Evolutionary conservation across 1,140 invertebrate genomes (phyloP), one percentile per base, ranked within the genome.

Genomic region (Leptinotarsa lineolata): DNA sequence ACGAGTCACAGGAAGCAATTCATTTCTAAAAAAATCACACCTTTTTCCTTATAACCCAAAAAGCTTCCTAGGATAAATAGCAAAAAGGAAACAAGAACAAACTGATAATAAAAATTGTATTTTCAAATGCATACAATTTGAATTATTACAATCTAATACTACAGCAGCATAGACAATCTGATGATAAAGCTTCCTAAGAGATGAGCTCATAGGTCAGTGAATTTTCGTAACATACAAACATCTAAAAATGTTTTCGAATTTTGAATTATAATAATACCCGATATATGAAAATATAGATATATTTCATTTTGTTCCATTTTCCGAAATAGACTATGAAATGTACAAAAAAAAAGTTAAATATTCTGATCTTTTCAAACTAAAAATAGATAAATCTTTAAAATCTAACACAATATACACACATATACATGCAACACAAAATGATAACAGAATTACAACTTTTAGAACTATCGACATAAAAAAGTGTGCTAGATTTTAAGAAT

Each of bases 31-130:
- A 30, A 30, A 30, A 30, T 30, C 30, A 30, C 30, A 30, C 30
- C 1, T 11, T 39, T 39, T 39, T 39, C 30, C 30, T 39, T 3
- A 39, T 39, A 39, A 39, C 30, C 30, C 30, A 39, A 39, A 39
- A 39, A 39, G 8, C 30, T 30, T 30, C 6, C 30, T 30, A 39
- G 30, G 30, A 54, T n/a, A 54, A 54, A 54, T 18, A 54, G n/a
- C 3, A 54, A 54, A 16, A 54, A 54, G n/a, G 44, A 73, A 59
- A 73, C 18, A 73, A 13, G 45, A 67, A 73, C 12, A 18, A 20
- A 18, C 20, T 67, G 65, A 72, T 77, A 79, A 76, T 79, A 72
- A 77, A 79, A 75, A 74, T 75, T 79, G 76, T 79, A 79, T 79
- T 77, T 76, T 74, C 60, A 76, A 79, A 77, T 75, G 69, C 75